These are phyloP conservation scores for Eristalis arbustorum DNA, from an alignment of 2,888 invertebrate species.

Conservation along the genomic window DNA sequence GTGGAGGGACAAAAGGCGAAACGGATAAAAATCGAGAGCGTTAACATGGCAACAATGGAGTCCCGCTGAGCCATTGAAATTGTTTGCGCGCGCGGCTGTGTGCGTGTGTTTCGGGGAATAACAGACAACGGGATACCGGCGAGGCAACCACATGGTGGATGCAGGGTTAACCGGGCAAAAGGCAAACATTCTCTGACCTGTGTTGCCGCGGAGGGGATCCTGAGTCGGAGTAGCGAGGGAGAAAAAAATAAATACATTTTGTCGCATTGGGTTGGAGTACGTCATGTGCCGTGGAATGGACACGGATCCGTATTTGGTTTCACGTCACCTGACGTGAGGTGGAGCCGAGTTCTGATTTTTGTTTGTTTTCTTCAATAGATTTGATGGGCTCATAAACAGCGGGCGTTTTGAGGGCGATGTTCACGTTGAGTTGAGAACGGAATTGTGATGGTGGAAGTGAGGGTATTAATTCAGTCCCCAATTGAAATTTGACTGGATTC, in stretches of 20 bases:
- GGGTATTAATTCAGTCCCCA: too few species aligned
- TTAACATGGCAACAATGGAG: constrained; percentile 81
- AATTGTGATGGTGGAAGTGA: too few species aligned
- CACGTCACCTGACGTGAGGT: neutral
- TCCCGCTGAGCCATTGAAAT: constrained; percentile 80
- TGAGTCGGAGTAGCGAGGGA: neutral
- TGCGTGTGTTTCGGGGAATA: constrained; percentile 51
- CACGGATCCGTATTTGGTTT: neutral
- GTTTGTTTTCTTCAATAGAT: too few species aligned
- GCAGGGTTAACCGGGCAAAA: constrained; percentile 18
- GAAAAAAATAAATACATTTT: neutral
- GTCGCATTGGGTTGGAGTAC: neutral
- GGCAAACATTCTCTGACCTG: neutral
- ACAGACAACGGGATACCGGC: constrained; percentile 28
- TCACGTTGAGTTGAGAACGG: too few species aligned
- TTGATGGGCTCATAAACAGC: too few species aligned
- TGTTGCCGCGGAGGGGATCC: neutral
- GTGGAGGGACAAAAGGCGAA: constrained; percentile 28
- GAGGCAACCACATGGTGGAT: constrained; percentile 53
- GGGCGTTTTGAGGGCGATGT: too few species aligned
- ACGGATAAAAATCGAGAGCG: constrained; percentile 74
- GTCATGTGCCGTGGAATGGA: neutral
- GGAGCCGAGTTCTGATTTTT: neutral
- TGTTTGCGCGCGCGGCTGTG: constrained; percentile 72
- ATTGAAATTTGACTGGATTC: too few species aligned